Evolutionary conservation across 2,113 vertebrate genomes (phyloP), one percentile per base, ranked within the genome.

Genomic region (Neotragus pygmaeus): DNA sequence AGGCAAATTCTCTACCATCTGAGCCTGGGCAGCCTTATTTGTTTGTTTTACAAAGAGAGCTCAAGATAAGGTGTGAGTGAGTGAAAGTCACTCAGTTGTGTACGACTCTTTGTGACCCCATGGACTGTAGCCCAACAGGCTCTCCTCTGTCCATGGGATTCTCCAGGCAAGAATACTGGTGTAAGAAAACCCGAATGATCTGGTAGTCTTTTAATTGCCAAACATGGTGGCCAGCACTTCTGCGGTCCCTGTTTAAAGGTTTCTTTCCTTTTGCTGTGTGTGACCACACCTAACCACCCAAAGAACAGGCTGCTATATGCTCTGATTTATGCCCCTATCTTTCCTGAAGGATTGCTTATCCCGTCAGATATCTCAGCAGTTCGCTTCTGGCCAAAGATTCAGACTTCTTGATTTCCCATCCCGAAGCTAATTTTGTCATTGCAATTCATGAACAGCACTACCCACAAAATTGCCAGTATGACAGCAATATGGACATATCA

Each of bases 21-120:
- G n/a, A 70, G 9, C n/a, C 64, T 70, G 55, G 55, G 33, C 83
- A 89, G 45, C 2, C 66, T 95, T 70, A 49, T 60, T 89, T 88
- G 45, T 39, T 95, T 43, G 49, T 77, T 94, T 86, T 84, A 33
- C 57, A 70, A 60, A 8, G 9, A 87, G 75, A 84, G 80, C 55
- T 97, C 78, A 64, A 97, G 78, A 53, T 88, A 93, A 92, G 64
- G 49, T 83, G 70, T 66, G 64, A 66, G 64, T 66, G 64, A 66
- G 33, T 66, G n/a, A 36, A 66, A 66, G 64, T 21, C 9, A 1
- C 17, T 36, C n/a, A 36, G 17, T 66, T 10, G 9, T 36, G 64
- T 66, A 19, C 2, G 0, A 21, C n/a, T 66, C n/a, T 66, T 36
- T 66, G 33, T 10, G 64, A 66, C 64, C 17, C n/a, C 33, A n/a